phyloP scores from a whole-genome alignment of 2,113 vertebrate species.

The Procavia capensis region DNA sequence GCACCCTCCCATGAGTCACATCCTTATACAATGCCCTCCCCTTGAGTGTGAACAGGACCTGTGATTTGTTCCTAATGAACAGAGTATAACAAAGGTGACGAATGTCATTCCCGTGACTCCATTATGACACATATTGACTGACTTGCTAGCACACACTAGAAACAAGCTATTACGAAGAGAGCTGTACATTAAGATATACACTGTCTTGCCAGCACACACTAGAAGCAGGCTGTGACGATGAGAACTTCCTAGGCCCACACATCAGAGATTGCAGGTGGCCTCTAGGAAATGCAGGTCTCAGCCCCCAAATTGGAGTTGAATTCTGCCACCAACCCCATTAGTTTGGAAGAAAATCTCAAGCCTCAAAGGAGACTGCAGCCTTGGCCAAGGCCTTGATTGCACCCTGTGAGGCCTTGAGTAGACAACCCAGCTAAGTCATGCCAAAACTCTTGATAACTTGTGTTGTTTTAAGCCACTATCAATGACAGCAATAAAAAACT shows the following conservation, averaged over 20 bases:
- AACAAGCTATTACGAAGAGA: not conserved
- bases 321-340: not conserved
- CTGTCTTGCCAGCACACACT: not conserved
- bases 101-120: no score
- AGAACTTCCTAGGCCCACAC: not conserved
- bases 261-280: not conserved
- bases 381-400: not conserved
- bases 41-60: not conserved
- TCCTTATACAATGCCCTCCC: not conserved
- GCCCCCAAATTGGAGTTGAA: not conserved
- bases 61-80: not conserved
- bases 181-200: no score
- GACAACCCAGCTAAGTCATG: not conserved
- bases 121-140: not conserved
- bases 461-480: not conserved
- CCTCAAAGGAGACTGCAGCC: not conserved
- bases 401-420: not conserved
- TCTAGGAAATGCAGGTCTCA: not conserved
- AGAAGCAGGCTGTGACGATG: not conserved
- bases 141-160: not conserved
- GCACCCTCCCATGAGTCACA: not conserved
- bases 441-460: not conserved
- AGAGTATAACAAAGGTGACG: not conserved
- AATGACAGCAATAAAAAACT: not conserved
- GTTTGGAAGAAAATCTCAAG: not conserved